Conservation (phyloP, 1,140 invertebrate genomes). For the Bombus turneri region DNA sequence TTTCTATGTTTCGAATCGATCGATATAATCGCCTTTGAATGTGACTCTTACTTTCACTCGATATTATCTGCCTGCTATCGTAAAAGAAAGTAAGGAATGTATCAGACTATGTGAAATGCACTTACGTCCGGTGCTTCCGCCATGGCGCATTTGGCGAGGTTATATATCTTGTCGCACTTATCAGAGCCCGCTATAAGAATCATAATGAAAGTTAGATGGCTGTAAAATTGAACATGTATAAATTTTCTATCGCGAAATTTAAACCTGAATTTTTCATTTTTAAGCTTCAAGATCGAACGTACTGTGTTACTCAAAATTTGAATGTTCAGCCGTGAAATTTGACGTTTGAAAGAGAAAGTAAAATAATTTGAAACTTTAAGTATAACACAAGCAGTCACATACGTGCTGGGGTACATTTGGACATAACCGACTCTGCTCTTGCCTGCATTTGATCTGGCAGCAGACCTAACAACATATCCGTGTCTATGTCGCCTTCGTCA, state of each 20-base stretch:
- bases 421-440: slow-evolving; percentile 51
- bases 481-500: slow-evolving; percentile 71
- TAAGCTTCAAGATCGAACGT: too few relatives aligned
- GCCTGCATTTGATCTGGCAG: slow-evolving; percentile 65
- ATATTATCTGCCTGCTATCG: neutral
- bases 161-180: slow-evolving; percentile 73
- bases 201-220: too few relatives aligned
- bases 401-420: slow-evolving; percentile 59
- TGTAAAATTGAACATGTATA: too few relatives aligned
- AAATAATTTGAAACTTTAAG: too few relatives aligned
- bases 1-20: neutral
- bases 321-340: too few relatives aligned
- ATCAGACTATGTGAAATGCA: neutral
- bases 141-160: slow-evolving; percentile 68
- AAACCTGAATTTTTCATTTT: too few relatives aligned
- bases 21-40: neutral
- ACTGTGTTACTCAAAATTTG: too few relatives aligned
- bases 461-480: slow-evolving; percentile 72
- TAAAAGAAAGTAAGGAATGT: neutral
- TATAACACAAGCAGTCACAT: neutral
- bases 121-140: slow-evolving; percentile 70
- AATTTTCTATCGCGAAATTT: too few relatives aligned
- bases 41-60: neutral
- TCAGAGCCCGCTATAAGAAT: slow-evolving; percentile 66
- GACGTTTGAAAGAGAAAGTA: too few relatives aligned